phyloP scores from a whole-genome alignment of 2,888 invertebrate species.

The Operophtera brumata region DNA sequence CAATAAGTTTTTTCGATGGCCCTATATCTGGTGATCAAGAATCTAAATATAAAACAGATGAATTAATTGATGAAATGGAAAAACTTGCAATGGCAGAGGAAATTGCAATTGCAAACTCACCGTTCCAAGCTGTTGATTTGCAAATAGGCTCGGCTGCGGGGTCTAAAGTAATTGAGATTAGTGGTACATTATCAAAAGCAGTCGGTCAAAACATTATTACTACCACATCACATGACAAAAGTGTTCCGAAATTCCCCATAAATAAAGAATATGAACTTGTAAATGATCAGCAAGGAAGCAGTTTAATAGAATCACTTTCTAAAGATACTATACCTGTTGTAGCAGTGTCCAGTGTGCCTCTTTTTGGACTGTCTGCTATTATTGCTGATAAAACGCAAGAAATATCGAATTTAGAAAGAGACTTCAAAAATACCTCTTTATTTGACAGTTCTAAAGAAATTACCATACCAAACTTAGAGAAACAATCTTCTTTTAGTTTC shows the following conservation, averaged over 20 bases:
- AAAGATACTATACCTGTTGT: constrained; percentile 39
- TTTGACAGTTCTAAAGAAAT: constrained; percentile 20
- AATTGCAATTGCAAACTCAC: constrained; percentile 9
- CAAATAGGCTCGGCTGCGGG: background rate
- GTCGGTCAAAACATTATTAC: constrained; percentile 2
- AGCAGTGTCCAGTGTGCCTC: constrained; percentile 44
- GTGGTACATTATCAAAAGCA: background rate
- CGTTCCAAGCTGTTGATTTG: constrained; percentile 12
- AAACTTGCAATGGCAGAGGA: constrained; percentile 19
- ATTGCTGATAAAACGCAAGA: constrained; percentile 44
- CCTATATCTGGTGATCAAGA: constrained; percentile 5
- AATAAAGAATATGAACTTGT: constrained; percentile 5
- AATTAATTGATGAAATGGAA: constrained; percentile 8
- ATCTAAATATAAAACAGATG: constrained; percentile 8
- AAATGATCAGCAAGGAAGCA: constrained; percentile 22
- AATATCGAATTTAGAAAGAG: constrained; percentile 26
- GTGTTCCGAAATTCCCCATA: constrained; percentile 1
- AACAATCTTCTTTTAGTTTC: constrained; percentile 36
- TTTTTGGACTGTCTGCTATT: constrained; percentile 49
- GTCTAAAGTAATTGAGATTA: constrained; percentile 7
- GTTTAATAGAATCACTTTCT: constrained; percentile 37
- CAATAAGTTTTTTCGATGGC: constrained; percentile 26
- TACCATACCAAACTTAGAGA: constrained; percentile 26
- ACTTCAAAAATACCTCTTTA: constrained; percentile 23
- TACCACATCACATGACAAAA: constrained; percentile 4